Percentiles rank a stretch among this genome's conserved stretches.
Evolutionary conservation across 2,888 invertebrate genomes (phyloP).

Genomic region (Pyralis farinalis): DNA sequence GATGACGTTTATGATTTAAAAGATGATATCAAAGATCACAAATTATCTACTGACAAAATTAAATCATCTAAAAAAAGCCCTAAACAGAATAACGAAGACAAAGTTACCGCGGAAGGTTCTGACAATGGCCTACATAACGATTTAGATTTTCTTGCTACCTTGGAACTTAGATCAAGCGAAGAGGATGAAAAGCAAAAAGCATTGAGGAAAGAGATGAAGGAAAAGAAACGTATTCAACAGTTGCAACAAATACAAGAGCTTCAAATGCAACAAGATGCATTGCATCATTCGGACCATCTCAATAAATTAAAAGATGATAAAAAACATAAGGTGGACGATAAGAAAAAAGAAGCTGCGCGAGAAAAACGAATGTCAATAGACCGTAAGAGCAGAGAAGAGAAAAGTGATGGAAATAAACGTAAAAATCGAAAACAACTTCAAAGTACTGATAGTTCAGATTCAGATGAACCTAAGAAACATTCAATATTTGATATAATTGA

Average conservation of each 20-base stretch:
- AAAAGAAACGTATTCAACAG: constrained; percentile 77
- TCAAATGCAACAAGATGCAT: constrained; percentile 70
- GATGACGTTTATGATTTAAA: constrained; percentile 64
- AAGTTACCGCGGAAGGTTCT: constrained; percentile 34
- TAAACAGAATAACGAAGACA: constrained; percentile 45
- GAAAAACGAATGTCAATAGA: constrained; percentile 76
- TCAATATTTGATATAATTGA: constrained; percentile 95
- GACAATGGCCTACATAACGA: constrained; percentile 67
- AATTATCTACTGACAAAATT: constrained; percentile 34
- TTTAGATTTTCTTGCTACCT: constrained; percentile 80
- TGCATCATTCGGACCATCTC: constrained; percentile 59
- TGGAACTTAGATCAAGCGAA: constrained; percentile 80
- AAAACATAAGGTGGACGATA: constrained; percentile 61
- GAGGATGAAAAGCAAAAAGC: constrained; percentile 82
- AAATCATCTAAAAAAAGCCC: constrained; percentile 48
- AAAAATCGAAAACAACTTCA: constrained; percentile 71
- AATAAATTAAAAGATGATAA: constrained; percentile 67
- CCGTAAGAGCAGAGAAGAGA: constrained; percentile 75
- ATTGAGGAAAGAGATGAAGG: constrained; percentile 77
- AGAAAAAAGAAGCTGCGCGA: constrained; percentile 65
- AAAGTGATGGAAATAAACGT: constrained; percentile 51
- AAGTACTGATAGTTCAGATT: constrained; percentile 86
- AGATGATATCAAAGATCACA: constrained; percentile 44
- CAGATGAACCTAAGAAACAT: constrained; percentile 92
- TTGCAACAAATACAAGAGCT: constrained; percentile 72